Conservation (phyloP, 2,113 vertebrate species). For the Turnix velox region DNA sequence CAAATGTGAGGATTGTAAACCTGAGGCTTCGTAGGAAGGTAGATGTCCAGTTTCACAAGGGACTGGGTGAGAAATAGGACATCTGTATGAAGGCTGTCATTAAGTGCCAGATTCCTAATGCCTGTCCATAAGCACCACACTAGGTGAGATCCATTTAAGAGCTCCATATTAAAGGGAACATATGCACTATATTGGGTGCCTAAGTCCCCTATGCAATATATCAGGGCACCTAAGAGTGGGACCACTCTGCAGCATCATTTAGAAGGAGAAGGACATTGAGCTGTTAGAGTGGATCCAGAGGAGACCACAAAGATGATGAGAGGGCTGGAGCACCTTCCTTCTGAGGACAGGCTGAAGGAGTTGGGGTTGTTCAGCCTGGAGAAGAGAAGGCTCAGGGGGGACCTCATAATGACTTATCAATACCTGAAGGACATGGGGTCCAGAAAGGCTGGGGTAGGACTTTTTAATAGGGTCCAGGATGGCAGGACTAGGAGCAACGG, state of each 20-base stretch:
- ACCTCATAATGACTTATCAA: too few species aligned
- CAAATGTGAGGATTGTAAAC: background rate
- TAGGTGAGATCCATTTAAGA: background rate
- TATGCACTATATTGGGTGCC: accelerated
- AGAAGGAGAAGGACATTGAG: too few species aligned
- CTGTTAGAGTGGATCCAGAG: too few species aligned
- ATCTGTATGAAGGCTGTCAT: background rate
- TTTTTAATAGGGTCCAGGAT: too few species aligned
- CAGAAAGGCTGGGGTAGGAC: too few species aligned
- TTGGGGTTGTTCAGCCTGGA: too few species aligned
- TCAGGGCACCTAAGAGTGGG: background rate
- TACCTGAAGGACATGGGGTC: too few species aligned
- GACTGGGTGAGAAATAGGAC: background rate
- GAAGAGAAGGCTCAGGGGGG: too few species aligned
- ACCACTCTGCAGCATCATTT: background rate
- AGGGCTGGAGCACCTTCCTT: too few species aligned
- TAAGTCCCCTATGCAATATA: background rate
- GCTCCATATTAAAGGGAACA: background rate
- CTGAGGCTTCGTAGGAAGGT: background rate
- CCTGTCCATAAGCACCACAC: background rate
- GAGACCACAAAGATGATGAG: too few species aligned
- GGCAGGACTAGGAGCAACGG: too few species aligned
- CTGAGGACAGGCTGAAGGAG: too few species aligned
- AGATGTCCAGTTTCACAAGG: background rate
- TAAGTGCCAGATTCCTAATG: background rate